Percentiles rank a stretch among this genome's conserved stretches.
These are phyloP conservation scores for Pangasius krempfi DNA, from an alignment of 2,797 vertebrate genomes.

Conservation along the genomic window DNA sequence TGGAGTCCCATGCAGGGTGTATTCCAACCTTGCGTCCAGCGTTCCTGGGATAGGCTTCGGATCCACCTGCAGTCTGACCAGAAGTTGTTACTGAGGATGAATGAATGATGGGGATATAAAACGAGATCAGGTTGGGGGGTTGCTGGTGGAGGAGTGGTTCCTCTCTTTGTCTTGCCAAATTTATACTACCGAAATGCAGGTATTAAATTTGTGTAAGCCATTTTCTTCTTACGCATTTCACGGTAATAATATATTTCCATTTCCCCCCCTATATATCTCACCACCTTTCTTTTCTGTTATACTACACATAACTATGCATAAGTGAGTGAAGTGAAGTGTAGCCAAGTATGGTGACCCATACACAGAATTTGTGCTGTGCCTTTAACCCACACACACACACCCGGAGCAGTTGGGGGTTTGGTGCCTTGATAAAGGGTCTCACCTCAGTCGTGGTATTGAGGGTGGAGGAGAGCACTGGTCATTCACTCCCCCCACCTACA, in stretches of 20 bases:
- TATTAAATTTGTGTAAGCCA: neutral
- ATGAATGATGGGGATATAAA: neutral
- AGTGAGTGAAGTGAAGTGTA: no score
- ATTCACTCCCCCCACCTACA: no score
- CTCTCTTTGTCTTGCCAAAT: neutral
- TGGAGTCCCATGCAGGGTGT: neutral
- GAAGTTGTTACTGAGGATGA: neutral
- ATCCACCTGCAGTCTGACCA: neutral
- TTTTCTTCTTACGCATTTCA: neutral
- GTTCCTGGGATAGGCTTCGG: neutral
- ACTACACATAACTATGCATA: neutral
- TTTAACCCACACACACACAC: no score
- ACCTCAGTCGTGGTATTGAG: no score
- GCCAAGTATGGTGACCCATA: no score
- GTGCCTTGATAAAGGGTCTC: no score
- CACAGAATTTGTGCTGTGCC: no score
- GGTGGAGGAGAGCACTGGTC: no score
- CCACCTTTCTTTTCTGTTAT: neutral
- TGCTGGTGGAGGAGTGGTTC: neutral
- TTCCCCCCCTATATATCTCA: neutral
- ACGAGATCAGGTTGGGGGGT: neutral
- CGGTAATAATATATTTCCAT: neutral
- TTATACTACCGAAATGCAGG: neutral
- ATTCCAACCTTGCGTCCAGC: neutral
- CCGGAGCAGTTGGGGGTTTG: no score